Base-by-base conservation (phyloP, 2,113 vertebrate genomes). In the Chionomys nivalis region DNA sequence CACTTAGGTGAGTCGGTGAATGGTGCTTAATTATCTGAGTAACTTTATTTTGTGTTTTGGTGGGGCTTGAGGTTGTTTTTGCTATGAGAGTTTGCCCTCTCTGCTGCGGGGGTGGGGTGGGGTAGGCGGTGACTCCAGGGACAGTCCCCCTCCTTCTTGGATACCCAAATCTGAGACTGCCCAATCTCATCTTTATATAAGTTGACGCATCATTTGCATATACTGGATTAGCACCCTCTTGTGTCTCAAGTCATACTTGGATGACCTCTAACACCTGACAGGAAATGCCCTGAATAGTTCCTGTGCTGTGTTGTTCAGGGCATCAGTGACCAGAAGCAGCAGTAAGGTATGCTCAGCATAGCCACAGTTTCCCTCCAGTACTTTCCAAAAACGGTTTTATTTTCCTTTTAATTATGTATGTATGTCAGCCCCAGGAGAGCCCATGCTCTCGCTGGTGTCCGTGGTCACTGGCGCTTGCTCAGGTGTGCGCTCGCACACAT, bases 21-120 rank as follows among this genome's bases (percentile, higher is more conserved):
- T 83, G 89, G 79, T 55, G 72, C 47, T 94, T 89, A 94, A 90
- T 90, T 93, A 86, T 79, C 42, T 14, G 10, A 81, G 47, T 89
- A 94, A 96, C 63, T 95, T 91, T 93, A 87, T 95, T 95, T 89
- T 91, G 77, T 94, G 90, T 93, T 95, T 90, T 82, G 52, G 73
- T 89, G 86, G 88, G 77, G 19, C 9, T 89, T 61, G 19, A 55
- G 87, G 26, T 36, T 97, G 28, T 79, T 93, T 93, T 92, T 91
- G 76, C 33, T 89, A 17, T 93, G 86, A 39, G 61, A 77, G 52
- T 91, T 49, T 63, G 3, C 44, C 39, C 63, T 63, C 47, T 26
- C 82, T 61, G 24, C 16, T 83, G 58, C 7, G n/a, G 26, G 81
- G 23, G 23, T 72, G 28, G 31, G 14, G 11, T 12, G 33, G 23